Evolutionary conservation across 1,140 invertebrate species (phyloP).

Genomic region (Prorops nasuta): DNA sequence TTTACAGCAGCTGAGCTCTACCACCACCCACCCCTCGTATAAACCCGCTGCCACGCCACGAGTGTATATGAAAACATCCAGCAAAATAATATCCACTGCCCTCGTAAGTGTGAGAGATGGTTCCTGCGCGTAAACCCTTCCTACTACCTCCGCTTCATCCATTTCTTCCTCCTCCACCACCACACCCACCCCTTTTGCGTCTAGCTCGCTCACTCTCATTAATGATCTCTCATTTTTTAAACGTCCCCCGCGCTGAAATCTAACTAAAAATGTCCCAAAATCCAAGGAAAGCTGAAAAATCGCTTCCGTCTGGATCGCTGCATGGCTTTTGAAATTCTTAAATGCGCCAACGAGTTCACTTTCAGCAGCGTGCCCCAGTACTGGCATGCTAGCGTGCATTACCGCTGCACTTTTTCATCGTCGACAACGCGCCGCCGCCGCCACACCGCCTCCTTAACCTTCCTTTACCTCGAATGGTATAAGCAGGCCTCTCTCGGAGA

Average conservation of each 20-base stretch:
- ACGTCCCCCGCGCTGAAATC: not conserved
- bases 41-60: slow-evolving; percentile 10
- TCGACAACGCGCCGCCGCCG: not conserved
- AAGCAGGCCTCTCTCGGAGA: not conserved
- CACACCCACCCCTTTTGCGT: not conserved
- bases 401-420: slow-evolving; percentile 20
- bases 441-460: not conserved
- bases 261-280: not conserved
- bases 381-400: slow-evolving; percentile 22
- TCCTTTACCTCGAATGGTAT: not conserved
- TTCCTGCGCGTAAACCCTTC: slow-evolving; percentile 4
- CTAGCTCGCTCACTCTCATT: not conserved
- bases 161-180: not conserved
- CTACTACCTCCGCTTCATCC: not conserved
- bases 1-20: slow-evolving; percentile 30
- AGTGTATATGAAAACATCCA: slow-evolving; percentile 35
- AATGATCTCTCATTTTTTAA: not conserved
- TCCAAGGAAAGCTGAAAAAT: not conserved
- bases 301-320: not conserved
- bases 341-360: not conserved
- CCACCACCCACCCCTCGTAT: slow-evolving; percentile 13
- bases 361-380: not conserved
- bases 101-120: slow-evolving; percentile 30
- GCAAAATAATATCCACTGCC: slow-evolving; percentile 32
- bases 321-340: not conserved